Base-by-base conservation (phyloP, 1,140 invertebrate genomes). In the Meloidogyne exigua region DNA sequence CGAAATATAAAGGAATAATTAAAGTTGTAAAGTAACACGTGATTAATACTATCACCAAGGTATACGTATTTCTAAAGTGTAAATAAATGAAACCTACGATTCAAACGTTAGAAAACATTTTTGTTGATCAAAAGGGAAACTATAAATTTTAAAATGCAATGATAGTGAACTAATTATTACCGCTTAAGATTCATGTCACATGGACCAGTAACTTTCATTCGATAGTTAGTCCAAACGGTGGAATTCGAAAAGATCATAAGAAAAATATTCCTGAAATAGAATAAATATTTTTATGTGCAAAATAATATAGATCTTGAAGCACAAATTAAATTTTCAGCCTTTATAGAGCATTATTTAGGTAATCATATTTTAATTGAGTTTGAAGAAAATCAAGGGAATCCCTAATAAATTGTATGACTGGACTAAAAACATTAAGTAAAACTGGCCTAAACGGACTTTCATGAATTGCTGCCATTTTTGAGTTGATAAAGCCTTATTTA, bases 221-320 rank as follows among this genome's bases (percentile, higher is more conserved):
- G 79, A 67, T 88, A 87, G 65, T 87, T 87, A 11, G 84, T 84
- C 85, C 85, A 87, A 15, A 87, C 69, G 9, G 85, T 87, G 11
- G 85, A 86, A 73, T 87, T 87, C 7, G 86, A 79, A 68, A 87
- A 85, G 11, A 87, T 82, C 85, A 87, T 87, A 26, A 87, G 67
- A 69, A 87, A 87, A 44, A 87, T 84, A 71, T 87, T 87, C 72
- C 84, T 86, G 76, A 80, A 72, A 49, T 44, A 49, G 0, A 72
- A 81, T 63, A n/a, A 12, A 42, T n/a, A 21, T 66, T 68, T 78
- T 65, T 21, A n/a, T 32, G 28, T 32, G 28, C 2, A 32, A 32
- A 32, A 7, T 3, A 32, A 32, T 32, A 32, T 32, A 32, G 2
- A 32, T 3, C 2, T 32, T n/a, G n/a, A n/a, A n/a, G n/a, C n/a